Evolutionary conservation across 53 echinoderm and acorn worm genomes (phyloP).

Genomic region (Hippasteria phrygiana): DNA sequence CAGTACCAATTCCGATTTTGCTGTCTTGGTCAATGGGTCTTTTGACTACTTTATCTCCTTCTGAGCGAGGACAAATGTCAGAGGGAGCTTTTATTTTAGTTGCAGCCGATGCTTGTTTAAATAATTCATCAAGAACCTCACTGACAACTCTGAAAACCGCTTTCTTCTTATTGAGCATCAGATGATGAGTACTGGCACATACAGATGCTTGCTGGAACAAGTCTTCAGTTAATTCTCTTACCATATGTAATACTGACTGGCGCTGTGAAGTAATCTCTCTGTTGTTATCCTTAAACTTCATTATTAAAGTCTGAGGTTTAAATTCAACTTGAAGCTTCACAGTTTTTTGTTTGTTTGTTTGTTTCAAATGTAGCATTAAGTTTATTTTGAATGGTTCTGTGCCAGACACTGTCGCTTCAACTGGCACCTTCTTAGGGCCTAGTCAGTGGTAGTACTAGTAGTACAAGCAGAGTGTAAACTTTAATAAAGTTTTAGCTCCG

Average conservation of each 20-base stretch:
- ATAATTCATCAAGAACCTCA: slow-evolving; percentile 21
- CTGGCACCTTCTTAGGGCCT: no score
- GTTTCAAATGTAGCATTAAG: no score
- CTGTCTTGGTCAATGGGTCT: not conserved
- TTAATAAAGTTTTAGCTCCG: no score
- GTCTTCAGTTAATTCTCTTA: not conserved
- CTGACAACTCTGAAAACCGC: not conserved
- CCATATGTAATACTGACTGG: not conserved
- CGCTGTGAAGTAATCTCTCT: not conserved
- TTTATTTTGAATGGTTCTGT: no score
- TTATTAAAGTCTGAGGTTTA: no score
- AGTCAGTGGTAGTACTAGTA: no score
- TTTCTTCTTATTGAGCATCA: not conserved
- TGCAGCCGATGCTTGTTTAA: slow-evolving; percentile 3
- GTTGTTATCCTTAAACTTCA: not conserved
- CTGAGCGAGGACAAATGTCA: not conserved
- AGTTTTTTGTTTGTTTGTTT: no score
- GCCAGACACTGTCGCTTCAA: no score
- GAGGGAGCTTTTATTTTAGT: not conserved
- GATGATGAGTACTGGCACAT: not conserved
- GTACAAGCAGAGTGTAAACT: no score
- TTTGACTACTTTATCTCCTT: not conserved
- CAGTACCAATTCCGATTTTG: not conserved
- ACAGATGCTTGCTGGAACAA: slow-evolving; percentile 20
- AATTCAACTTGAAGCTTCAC: no score